phyloP scores from a whole-genome alignment of 1,140 invertebrate genomes.

The Aphaenogaster floridana region DNA sequence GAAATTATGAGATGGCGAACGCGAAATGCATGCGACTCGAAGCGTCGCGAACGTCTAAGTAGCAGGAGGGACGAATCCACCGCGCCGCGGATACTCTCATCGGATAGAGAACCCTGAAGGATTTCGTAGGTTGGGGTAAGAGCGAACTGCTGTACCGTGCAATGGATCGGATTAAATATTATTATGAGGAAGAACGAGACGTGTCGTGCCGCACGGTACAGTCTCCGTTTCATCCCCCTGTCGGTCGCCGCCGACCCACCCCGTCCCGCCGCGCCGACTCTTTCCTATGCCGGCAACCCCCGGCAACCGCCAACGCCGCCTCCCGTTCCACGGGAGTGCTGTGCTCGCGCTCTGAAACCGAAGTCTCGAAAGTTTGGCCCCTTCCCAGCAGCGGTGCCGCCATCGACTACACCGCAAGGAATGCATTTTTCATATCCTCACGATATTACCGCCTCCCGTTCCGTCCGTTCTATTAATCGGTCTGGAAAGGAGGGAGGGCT shows the following conservation, averaged over 20 bases:
- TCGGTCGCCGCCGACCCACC: conserved; percentile 35
- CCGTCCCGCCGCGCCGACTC: conserved; percentile 11
- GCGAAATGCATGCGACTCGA: conserved; percentile 29
- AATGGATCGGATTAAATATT: conserved; percentile 86
- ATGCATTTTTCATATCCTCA: conserved; percentile 80
- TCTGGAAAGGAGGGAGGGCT: conserved; percentile 50
- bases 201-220: conserved; percentile 76
- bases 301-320: conserved; percentile 38
- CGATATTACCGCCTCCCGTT: conserved; percentile 76
- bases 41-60: conserved; percentile 29
- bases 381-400: conserved; percentile 65
- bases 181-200: conserved; percentile 83
- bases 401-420: conserved; percentile 73
- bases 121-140: conserved; percentile 81
- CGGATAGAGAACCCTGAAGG: conserved; percentile 76
- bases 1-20: conserved; percentile 1
- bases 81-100: conserved; percentile 52
- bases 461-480: conserved; percentile 76
- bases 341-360: conserved; percentile 62
- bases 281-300: conserved; percentile 43
- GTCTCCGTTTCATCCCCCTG: conserved; percentile 68
- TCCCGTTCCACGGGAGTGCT: conserved; percentile 39
- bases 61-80: conserved; percentile 64
- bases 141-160: conserved; percentile 84
- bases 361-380: conserved; percentile 80